Conservation (phyloP, 2,113 vertebrate genomes). For the Tretioscincus oriximinensis region DNA sequence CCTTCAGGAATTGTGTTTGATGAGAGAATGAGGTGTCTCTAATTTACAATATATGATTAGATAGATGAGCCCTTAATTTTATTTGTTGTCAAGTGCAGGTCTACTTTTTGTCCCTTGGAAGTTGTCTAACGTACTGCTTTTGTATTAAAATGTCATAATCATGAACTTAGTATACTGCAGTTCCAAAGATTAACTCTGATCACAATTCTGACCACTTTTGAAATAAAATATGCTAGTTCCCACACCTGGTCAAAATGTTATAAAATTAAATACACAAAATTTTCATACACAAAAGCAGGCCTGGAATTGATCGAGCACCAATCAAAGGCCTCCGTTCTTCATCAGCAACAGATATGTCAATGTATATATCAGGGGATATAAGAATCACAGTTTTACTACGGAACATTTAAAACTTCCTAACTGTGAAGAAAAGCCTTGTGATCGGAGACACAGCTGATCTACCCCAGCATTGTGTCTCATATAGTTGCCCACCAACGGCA, state of each 20-base stretch:
- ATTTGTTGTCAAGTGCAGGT: not conserved
- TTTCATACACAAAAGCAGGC: not conserved
- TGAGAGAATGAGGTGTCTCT: constrained; percentile 6
- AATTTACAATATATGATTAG: not conserved
- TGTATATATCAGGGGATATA: not conserved
- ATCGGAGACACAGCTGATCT: no score
- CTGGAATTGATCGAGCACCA: not conserved
- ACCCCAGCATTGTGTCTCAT: no score
- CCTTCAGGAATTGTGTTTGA: not conserved
- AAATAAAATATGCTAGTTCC: not conserved
- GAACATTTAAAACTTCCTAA: constrained; percentile 9
- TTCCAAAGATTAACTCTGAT: not conserved
- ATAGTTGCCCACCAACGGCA: no score
- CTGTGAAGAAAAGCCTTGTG: not conserved
- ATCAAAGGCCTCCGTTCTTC: not conserved
- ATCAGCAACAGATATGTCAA: not conserved
- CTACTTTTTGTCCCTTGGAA: not conserved
- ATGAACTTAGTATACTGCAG: not conserved
- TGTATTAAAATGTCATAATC: not conserved
- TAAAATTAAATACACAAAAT: not conserved
- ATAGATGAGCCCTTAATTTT: not conserved
- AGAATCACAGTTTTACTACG: not conserved
- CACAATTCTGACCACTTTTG: not conserved
- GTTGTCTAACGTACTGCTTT: not conserved
- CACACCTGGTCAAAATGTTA: not conserved